phyloP scores from a whole-genome alignment of 2,888 invertebrate genomes.

The Willowsia nigromaculata region DNA sequence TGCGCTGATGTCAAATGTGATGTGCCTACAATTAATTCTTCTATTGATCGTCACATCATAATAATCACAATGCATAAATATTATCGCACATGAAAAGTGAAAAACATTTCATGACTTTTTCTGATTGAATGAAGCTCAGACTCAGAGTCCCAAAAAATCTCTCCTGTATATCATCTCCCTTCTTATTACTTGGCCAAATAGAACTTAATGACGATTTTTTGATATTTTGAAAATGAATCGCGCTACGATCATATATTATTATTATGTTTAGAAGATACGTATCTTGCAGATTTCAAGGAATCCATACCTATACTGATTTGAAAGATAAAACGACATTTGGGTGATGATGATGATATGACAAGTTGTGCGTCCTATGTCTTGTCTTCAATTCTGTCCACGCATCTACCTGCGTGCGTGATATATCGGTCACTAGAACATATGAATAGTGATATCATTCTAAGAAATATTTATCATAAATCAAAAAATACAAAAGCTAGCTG shows the following conservation, averaged over 20 bases:
- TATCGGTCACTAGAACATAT: slow-evolving; percentile 22
- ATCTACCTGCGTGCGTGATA: background rate
- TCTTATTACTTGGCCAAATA: background rate
- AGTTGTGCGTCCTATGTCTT: background rate
- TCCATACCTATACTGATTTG: background rate
- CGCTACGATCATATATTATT: background rate
- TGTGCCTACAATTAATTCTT: slow-evolving; percentile 51
- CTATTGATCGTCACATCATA: slow-evolving; percentile 43
- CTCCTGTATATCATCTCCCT: background rate
- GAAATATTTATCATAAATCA: slow-evolving; percentile 59
- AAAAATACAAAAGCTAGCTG: slow-evolving; percentile 44
- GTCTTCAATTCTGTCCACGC: no score
- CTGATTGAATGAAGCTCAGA: background rate
- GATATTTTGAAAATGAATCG: background rate
- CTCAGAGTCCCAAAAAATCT: background rate
- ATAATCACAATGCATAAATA: slow-evolving; percentile 10
- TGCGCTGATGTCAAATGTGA: slow-evolving; percentile 16
- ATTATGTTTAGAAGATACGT: background rate
- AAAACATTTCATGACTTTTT: slow-evolving; percentile 31
- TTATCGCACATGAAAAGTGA: slow-evolving; percentile 12
- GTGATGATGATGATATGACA: background rate
- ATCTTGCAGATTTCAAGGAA: background rate
- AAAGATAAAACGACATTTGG: background rate
- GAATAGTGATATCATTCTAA: slow-evolving; percentile 18
- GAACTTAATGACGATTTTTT: background rate